Evolutionary conservation across 2,113 vertebrate species (phyloP).

Genomic region (Pterocles gutturalis): DNA sequence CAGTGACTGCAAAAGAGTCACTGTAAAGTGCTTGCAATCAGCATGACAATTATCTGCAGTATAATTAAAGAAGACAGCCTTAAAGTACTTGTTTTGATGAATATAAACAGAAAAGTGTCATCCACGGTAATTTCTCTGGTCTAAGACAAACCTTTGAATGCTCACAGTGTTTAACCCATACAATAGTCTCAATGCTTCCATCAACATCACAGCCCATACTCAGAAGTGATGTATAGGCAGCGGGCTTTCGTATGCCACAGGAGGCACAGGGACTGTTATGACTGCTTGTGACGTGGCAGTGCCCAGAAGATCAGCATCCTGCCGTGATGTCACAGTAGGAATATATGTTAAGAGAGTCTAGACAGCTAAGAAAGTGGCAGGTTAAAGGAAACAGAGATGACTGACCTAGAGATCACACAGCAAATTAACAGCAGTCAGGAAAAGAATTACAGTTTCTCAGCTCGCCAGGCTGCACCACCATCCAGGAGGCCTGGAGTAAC

Average conservation of each 20-base stretch:
- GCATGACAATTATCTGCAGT: background rate
- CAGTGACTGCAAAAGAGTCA: background rate
- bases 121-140: background rate
- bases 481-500: background rate
- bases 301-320: background rate
- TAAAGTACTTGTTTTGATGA: background rate
- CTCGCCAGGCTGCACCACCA: background rate
- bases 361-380: background rate
- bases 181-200: background rate
- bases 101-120: background rate
- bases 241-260: fast-evolving
- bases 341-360: background rate
- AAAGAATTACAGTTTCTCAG: background rate
- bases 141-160: background rate
- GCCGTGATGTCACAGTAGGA: background rate
- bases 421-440: background rate
- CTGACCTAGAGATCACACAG: background rate
- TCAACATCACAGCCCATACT: background rate
- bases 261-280: background rate
- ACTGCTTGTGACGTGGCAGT: background rate
- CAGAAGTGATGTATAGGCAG: background rate
- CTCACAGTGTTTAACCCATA: background rate
- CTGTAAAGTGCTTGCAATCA: constrained; percentile 35
- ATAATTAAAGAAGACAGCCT: background rate
- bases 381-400: background rate